A percentile compares a stretch with the other conserved stretches of the same genome.
Conservation (phyloP, 2,888 invertebrate species). For the Drosophila meridiana region DNA sequence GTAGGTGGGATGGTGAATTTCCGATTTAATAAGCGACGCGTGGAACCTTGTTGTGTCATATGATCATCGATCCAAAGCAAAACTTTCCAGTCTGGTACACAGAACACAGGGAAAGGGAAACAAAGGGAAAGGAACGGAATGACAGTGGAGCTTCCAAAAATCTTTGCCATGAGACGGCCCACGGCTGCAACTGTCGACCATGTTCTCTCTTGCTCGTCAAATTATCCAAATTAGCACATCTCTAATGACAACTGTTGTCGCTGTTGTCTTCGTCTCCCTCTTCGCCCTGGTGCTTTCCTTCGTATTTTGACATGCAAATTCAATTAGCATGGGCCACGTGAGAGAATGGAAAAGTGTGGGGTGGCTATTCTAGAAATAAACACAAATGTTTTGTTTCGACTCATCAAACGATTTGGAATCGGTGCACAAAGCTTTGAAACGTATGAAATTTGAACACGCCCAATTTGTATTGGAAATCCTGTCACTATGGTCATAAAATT, state of each 20-base stretch:
- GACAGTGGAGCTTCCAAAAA: slow-evolving; percentile 43
- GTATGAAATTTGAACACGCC: slow-evolving; percentile 14
- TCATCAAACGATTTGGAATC: not conserved
- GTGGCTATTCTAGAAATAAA: not conserved
- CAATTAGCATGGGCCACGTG: slow-evolving; percentile 54
- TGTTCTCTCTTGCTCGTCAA: slow-evolving; percentile 4
- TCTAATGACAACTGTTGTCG: slow-evolving; percentile 44
- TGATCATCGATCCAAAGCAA: slow-evolving; percentile 37
- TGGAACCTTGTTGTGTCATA: slow-evolving; percentile 34
- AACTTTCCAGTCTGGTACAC: slow-evolving; percentile 72
- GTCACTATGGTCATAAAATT: not conserved
- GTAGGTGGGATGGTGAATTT: not conserved
- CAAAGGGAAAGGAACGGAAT: slow-evolving; percentile 29
- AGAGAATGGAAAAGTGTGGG: not conserved
- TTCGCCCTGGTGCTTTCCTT: not conserved
- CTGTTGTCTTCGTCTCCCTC: slow-evolving; percentile 5
- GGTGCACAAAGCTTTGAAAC: not conserved
- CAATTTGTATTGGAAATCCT: not conserved
- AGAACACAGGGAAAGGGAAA: slow-evolving; percentile 19
- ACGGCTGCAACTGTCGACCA: not conserved
- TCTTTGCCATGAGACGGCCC: slow-evolving; percentile 6
- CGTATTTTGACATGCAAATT: slow-evolving; percentile 49
- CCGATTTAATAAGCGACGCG: slow-evolving; percentile 11
- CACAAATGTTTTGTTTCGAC: not conserved
- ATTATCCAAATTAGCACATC: slow-evolving; percentile 70